These are phyloP conservation scores for Pedicia rivosa DNA, from an alignment of 2,888 invertebrate genomes.

Conservation along the genomic window DNA sequence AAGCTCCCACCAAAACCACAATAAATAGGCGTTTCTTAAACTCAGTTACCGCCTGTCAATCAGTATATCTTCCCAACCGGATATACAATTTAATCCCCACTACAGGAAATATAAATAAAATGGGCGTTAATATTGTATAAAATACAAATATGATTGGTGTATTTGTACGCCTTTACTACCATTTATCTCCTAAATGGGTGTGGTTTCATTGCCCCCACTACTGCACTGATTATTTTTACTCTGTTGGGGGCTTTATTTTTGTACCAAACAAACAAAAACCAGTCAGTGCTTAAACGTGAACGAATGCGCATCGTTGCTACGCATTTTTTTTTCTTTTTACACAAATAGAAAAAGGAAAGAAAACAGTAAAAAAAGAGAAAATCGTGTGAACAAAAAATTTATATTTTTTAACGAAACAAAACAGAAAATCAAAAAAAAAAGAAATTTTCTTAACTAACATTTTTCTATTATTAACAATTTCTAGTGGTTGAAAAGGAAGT, in stretches of 20 bases:
- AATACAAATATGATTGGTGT: neutral
- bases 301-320: conserved; percentile 24
- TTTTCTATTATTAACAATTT: too few relatives aligned
- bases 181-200: too few relatives aligned
- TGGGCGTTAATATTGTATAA: neutral
- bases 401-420: neutral
- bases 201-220: too few relatives aligned
- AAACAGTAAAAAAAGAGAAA: too few relatives aligned
- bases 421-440: neutral
- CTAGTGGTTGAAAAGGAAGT: too few relatives aligned
- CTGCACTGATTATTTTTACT: too few relatives aligned
- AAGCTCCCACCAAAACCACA: conserved; percentile 4
- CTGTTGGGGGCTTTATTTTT: too few relatives aligned
- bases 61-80: neutral
- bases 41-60: neutral
- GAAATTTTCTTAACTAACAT: too few relatives aligned
- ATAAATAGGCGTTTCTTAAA: neutral
- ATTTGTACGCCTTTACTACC: neutral
- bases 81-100: neutral
- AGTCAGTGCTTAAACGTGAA: conserved; percentile 30
- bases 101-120: neutral
- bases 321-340: neutral
- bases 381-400: neutral
- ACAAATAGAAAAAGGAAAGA: neutral
- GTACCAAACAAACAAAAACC: conserved; percentile 16